Evolutionary conservation across 1,140 invertebrate species (phyloP).

Genomic region (Eumeta japonica): DNA sequence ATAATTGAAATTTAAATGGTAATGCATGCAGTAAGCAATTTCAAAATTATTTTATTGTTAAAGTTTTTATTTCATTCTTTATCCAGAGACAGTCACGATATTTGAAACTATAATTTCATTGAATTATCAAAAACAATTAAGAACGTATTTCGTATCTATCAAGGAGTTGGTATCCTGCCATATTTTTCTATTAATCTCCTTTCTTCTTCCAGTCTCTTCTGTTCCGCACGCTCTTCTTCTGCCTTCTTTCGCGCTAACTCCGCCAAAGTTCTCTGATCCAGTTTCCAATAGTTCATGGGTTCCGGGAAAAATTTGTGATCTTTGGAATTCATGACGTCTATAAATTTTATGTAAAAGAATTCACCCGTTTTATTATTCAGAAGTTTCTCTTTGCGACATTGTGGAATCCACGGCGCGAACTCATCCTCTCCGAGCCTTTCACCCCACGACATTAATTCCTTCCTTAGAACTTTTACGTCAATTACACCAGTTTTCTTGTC

Average conservation of each 20-base stretch:
- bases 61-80: too few species aligned
- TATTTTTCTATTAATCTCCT: too few species aligned
- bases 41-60: too few species aligned
- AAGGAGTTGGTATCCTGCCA: too few species aligned
- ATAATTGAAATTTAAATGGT: too few species aligned
- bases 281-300: constrained; percentile 47
- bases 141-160: too few species aligned
- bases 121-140: too few species aligned
- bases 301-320: constrained; percentile 34
- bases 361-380: constrained; percentile 27
- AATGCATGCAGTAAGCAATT: too few species aligned
- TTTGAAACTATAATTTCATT: too few species aligned
- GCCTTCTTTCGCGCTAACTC: constrained; percentile 45
- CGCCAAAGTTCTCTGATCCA: constrained; percentile 46
- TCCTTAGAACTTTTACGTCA: constrained; percentile 27
- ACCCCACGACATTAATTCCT: constrained; percentile 38
- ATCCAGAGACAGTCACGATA: too few species aligned
- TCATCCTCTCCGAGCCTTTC: constrained; percentile 40
- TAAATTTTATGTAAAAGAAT: constrained; percentile 38
- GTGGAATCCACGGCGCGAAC: constrained; percentile 33
- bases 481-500: constrained; percentile 30
- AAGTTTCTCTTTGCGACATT: constrained; percentile 39
- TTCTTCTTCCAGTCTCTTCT: constrained; percentile 36
- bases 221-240: constrained; percentile 34
- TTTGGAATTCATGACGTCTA: constrained; percentile 46